Base-by-base conservation (phyloP, 2,797 vertebrate species). In the Poecilia gillii region DNA sequence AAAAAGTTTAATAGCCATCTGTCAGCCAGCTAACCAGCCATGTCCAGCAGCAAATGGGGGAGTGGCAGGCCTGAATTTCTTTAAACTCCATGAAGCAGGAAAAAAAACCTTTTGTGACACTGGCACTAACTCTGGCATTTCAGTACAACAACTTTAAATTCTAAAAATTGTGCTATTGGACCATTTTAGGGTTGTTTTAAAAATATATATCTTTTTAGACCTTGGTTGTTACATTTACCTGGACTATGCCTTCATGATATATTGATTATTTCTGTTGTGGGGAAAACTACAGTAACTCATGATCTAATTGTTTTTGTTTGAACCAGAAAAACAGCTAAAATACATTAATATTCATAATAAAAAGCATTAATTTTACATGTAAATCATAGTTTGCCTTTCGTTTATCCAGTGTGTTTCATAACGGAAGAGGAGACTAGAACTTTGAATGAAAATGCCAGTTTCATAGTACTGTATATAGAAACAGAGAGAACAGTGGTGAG, bases 121-220 rank as follows among this genome's bases (percentile, higher is more conserved):
- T 66, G 18, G 33, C 16, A 66, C 6, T 36, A 23, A 51, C 49
- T 68, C 64, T 68, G 20, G 1, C 64, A 70, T 70, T 70, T 70
- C 23, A 25, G 20, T 70, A 13, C 11, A 43, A 25, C 16, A 6
- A n/a, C 20, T 13, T 70, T 70, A 43, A 41, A 70, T 9, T 43
- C 20, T 39, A 66, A 25, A 39, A 62, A 62, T 25, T 31, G 57
- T 28, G 4, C n/a, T 12, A 59, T 2, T 33, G 13, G 16, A 64
- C 3, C 1, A 16, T 36, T 64, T 64, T 64, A 18, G 31, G 7
- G 2, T n/a, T n/a, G 14, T 64, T 64, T 62, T 8, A 39, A 68
- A 4, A 20, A 0, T 0, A 12, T 2, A 0, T 0, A 12, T 1
- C 7, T 9, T 68, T 41, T 23, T 68, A 9, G 39, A 12, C 36